These are phyloP conservation scores for Linnaemya vulpina DNA, from an alignment of 2,888 invertebrate species.

Conservation along the genomic window DNA sequence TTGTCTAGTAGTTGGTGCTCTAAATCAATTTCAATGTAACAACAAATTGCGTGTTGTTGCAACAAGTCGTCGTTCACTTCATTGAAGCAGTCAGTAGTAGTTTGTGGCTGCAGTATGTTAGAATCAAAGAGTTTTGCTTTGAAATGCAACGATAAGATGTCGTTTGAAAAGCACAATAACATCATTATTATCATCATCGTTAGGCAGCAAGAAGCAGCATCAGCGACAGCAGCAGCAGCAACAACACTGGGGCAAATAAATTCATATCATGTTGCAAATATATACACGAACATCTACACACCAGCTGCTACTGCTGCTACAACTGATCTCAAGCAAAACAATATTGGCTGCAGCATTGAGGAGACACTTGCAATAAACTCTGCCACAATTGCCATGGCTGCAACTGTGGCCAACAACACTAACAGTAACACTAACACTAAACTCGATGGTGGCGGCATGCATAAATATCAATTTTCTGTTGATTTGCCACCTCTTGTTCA, in stretches of 20 bases:
- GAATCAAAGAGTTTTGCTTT: constrained; percentile 36
- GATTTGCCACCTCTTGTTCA: constrained; percentile 71
- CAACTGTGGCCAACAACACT: constrained; percentile 27
- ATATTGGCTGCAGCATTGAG: constrained; percentile 43
- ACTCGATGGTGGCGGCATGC: constrained; percentile 67
- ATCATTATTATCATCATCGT: constrained; percentile 49
- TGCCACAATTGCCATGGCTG: constrained; percentile 34
- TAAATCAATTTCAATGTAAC: constrained; percentile 69
- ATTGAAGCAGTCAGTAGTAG: constrained; percentile 7
- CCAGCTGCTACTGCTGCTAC: constrained; percentile 6
- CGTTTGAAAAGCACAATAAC: constrained; percentile 60
- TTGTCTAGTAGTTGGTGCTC: constrained; percentile 52
- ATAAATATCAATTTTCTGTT: constrained; percentile 72
- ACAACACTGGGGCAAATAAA: constrained; percentile 56
- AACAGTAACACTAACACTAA: constrained; percentile 35
- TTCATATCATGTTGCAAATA: constrained; percentile 68
- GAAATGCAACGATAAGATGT: constrained; percentile 59
- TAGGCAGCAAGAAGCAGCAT: not conserved
- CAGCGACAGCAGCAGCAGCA: not conserved
- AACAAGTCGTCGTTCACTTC: constrained; percentile 37
- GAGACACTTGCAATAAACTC: constrained; percentile 58
- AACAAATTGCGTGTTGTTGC: constrained; percentile 71
- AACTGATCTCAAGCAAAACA: constrained; percentile 8
- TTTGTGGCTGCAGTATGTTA: constrained; percentile 33
- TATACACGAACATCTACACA: not conserved